A percentile compares a stretch with the other conserved stretches of the same genome.
phyloP scores from a whole-genome alignment of 2,797 vertebrate genomes.

The Trichosurus vulpecula region DNA sequence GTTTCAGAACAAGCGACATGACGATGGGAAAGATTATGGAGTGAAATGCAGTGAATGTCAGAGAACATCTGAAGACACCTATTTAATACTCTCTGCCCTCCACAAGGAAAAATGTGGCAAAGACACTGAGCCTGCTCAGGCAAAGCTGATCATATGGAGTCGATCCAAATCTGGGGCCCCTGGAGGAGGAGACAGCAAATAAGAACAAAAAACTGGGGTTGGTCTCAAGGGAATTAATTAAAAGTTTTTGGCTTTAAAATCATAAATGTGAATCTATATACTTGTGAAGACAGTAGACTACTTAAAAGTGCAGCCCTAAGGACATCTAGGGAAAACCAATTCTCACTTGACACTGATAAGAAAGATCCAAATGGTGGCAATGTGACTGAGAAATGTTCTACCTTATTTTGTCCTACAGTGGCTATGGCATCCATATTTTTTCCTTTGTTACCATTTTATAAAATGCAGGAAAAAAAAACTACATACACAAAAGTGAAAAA shows the following conservation, averaged over 20 bases:
- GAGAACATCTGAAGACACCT: rapidly evolving
- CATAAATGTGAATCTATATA: background rate
- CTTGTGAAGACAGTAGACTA: conserved; percentile 20
- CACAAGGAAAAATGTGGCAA: background rate
- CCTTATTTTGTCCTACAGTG: background rate
- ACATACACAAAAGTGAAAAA: background rate
- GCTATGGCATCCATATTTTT: background rate
- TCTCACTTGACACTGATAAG: background rate
- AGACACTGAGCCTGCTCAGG: background rate
- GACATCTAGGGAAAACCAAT: background rate
- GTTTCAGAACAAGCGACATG: conserved; percentile 54
- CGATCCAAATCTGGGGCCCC: background rate
- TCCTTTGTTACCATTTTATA: background rate
- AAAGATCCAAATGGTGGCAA: rapidly evolving
- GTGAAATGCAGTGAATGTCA: conserved; percentile 21
- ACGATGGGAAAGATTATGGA: conserved; percentile 38
- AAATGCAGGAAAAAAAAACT: background rate
- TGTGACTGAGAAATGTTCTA: background rate
- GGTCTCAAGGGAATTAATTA: background rate
- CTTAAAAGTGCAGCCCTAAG: conserved; percentile 23
- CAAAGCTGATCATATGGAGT: background rate
- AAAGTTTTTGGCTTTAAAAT: conserved; percentile 13
- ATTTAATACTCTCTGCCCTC: background rate
- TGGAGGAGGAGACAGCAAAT: conserved; percentile 6
- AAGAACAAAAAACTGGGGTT: background rate